Percentiles rank a stretch among this genome's conserved stretches.
phyloP scores from a whole-genome alignment of 2,797 vertebrate species.

The Dromococcyx pavoninus region DNA sequence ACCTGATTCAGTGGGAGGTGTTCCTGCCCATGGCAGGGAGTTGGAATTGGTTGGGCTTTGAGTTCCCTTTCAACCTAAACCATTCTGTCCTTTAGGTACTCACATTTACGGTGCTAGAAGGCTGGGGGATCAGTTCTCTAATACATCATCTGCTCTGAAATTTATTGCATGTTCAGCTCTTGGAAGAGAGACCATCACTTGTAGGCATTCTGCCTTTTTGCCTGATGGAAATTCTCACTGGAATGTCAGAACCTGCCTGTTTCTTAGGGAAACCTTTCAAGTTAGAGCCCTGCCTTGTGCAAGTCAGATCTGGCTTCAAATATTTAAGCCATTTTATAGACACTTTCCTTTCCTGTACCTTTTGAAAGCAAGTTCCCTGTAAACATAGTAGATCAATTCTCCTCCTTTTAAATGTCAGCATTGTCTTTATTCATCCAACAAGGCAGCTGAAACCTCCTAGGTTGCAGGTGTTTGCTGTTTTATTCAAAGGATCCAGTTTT shows the following conservation, averaged over 20 bases:
- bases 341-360: neutral
- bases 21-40: no score
- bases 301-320: neutral
- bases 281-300: neutral
- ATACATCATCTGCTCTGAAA: neutral
- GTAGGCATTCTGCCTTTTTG: neutral
- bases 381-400: conserved; percentile 24
- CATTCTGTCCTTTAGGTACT: no score
- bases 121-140: neutral
- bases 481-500: neutral
- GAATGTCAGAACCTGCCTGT: no score
- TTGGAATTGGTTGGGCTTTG: no score
- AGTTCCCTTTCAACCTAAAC: no score
- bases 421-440: neutral
- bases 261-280: neutral
- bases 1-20: no score
- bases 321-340: neutral
- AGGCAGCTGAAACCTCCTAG: neutral
- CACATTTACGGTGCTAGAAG: neutral
- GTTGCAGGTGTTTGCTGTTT: neutral
- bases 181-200: neutral
- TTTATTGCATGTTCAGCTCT: rapidly evolving
- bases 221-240: rapidly evolving
- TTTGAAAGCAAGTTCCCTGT: neutral
- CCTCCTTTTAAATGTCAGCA: conserved; percentile 28